Evolutionary conservation across 2,797 vertebrate genomes (phyloP).

Genomic region (Vultur gryphus): DNA sequence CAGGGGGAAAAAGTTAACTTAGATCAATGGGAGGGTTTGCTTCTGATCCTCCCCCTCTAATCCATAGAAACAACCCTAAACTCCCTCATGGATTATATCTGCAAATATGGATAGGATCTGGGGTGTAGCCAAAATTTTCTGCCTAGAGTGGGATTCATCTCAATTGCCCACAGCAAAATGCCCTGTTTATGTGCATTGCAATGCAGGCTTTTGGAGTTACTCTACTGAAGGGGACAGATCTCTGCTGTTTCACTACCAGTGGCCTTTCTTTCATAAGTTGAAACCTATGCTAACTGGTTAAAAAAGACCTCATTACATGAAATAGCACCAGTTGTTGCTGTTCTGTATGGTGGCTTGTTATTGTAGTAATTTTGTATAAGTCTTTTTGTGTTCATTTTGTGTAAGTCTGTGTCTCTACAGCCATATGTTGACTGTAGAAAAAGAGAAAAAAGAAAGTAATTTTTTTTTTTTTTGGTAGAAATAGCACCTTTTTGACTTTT

Average conservation of each 20-base stretch:
- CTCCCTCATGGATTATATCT: not conserved
- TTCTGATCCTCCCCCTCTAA: not conserved
- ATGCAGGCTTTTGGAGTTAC: not conserved
- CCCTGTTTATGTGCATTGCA: not conserved
- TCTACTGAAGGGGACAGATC: not conserved
- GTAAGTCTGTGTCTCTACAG: not conserved
- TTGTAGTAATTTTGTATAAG: not conserved
- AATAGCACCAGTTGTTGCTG: not conserved
- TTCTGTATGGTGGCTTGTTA: not conserved
- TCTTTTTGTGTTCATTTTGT: not conserved
- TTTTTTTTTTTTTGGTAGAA: not conserved
- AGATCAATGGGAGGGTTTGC: not conserved
- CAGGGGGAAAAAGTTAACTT: not conserved
- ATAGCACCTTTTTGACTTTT: not conserved
- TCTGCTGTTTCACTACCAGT: not conserved
- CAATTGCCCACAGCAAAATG: not conserved
- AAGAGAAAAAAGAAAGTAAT: not conserved
- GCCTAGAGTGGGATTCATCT: not conserved
- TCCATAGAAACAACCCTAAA: not conserved
- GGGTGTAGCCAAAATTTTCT: not conserved
- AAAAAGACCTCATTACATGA: not conserved
- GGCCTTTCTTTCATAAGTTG: not conserved
- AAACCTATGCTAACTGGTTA: not conserved
- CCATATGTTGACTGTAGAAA: accelerated
- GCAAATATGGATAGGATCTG: not conserved